Evolutionary conservation across 2,113 vertebrate species (phyloP).

Genomic region (Oriolus oriolus): DNA sequence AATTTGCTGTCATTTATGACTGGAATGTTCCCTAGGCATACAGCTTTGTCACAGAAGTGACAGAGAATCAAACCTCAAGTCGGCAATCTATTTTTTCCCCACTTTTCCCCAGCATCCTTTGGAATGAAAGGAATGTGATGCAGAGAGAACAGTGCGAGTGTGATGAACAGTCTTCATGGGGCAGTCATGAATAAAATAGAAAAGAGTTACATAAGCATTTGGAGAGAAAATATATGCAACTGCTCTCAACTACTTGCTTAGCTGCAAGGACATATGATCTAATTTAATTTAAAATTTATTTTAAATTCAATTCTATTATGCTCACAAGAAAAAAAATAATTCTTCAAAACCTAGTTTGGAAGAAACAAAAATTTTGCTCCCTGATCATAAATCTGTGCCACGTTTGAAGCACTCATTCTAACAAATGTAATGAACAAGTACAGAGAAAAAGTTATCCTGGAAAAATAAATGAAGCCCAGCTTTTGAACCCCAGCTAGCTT

Average conservation of each 20-base stretch:
- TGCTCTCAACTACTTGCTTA: not conserved
- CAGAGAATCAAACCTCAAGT: not conserved
- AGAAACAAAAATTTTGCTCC: not conserved
- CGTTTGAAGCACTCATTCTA: not conserved
- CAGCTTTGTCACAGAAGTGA: not conserved
- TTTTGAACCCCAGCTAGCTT: not conserved
- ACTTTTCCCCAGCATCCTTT: not conserved
- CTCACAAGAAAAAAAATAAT: not conserved
- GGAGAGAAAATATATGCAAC: not conserved
- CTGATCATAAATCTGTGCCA: not conserved
- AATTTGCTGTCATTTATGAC: conserved; percentile 6
- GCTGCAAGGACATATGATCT: not conserved
- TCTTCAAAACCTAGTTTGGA: not conserved
- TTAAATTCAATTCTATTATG: not conserved
- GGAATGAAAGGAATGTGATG: not conserved
- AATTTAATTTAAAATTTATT: not conserved
- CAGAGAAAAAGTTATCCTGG: not conserved
- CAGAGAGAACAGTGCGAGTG: not conserved
- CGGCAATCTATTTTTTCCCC: not conserved
- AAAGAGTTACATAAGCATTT: not conserved
- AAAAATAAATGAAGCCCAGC: not conserved
- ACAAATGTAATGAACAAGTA: not conserved
- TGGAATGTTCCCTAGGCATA: not conserved
- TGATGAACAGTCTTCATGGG: not conserved
- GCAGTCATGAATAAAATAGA: not conserved